Evolutionary conservation across 2,797 vertebrate genomes (phyloP).

Genomic region (Chiloscyllium punctatum): DNA sequence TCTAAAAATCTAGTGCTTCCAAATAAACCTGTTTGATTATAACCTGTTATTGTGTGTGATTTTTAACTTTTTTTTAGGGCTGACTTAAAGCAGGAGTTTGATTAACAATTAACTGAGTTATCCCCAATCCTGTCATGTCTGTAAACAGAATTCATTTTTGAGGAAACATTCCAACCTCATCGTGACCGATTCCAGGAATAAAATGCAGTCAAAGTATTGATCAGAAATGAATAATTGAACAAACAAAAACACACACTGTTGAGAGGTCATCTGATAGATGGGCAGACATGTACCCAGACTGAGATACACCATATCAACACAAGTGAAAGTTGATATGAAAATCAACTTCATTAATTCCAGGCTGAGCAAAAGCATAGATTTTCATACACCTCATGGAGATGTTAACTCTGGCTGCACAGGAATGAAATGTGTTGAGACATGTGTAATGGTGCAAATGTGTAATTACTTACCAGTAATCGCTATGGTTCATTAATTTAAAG

Average conservation of each 20-base stretch:
- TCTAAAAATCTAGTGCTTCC: too few species aligned
- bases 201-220: neutral
- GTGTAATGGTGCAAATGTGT: too few species aligned
- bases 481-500: neutral
- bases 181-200: neutral
- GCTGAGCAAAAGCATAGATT: neutral
- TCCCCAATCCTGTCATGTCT: neutral
- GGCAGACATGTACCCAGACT: neutral
- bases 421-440: neutral
- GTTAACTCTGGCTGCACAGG: neutral
- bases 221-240: neutral
- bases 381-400: neutral
- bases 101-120: neutral
- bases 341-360: neutral
- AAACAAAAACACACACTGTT: neutral
- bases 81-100: neutral
- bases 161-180: neutral
- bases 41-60: too few species aligned
- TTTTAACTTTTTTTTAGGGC: too few species aligned
- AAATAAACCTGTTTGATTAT: too few species aligned
- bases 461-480: neutral
- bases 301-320: neutral
- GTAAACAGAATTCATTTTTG: neutral
- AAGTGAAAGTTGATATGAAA: neutral
- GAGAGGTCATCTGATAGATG: neutral